Conservation (phyloP, 2,113 vertebrate species). For the Rhea pennata region DNA sequence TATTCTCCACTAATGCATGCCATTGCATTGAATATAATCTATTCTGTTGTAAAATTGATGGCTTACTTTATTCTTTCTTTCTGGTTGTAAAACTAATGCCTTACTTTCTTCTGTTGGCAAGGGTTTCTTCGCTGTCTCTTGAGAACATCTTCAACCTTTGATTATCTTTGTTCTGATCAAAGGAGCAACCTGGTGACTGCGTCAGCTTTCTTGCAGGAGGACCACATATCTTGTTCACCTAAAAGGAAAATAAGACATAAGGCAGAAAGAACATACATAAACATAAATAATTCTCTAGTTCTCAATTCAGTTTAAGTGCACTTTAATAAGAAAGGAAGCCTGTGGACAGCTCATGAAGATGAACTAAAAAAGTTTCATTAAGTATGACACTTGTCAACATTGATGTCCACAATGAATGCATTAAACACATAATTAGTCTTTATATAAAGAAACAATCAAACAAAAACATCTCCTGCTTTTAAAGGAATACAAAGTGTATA, state of each 20-base stretch:
- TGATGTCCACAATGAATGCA: not conserved
- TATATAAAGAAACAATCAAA: not conserved
- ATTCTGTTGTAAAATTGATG: conserved; percentile 67
- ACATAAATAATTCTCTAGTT: not conserved
- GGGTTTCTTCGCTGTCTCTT: conserved; percentile 73
- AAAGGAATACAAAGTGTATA: not conserved
- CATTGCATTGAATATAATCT: conserved; percentile 20
- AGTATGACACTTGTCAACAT: not conserved
- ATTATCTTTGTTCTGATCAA: conserved; percentile 73
- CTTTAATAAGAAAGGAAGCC: not conserved
- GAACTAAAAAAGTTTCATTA: not conserved
- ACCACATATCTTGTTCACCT: conserved; percentile 86
- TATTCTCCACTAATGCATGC: not conserved
- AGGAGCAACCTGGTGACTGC: conserved; percentile 64
- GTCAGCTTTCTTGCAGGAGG: conserved; percentile 72
- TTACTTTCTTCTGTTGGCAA: conserved; percentile 85
- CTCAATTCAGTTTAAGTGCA: not conserved
- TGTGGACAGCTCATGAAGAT: not conserved
- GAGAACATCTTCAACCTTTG: conserved; percentile 69
- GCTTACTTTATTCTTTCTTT: conserved; percentile 75
- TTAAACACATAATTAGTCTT: not conserved
- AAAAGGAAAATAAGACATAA: conserved; percentile 21
- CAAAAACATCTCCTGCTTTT: not conserved
- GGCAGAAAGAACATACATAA: not conserved
- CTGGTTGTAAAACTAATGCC: conserved; percentile 77